phyloP scores from a whole-genome alignment of 2,797 vertebrate species.

The Takifugu rubripes region DNA sequence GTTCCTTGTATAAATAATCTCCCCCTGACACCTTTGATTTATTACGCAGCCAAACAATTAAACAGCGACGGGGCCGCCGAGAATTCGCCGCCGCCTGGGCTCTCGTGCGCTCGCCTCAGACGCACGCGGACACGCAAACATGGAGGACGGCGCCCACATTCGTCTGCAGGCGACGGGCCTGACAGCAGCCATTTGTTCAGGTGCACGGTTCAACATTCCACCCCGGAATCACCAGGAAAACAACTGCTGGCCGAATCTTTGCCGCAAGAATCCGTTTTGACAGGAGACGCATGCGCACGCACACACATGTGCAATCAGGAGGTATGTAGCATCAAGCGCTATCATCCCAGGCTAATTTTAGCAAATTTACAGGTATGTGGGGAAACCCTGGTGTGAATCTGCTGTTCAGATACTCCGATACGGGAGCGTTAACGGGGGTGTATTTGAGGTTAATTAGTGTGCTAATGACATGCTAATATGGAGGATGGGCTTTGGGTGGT shows the following conservation, averaged over 20 bases:
- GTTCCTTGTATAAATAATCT: slow-evolving; percentile 70
- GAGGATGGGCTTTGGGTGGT: too few relatives aligned
- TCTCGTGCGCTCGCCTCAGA: slow-evolving; percentile 32
- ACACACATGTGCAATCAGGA: too few relatives aligned
- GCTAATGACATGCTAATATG: too few relatives aligned
- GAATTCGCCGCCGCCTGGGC: slow-evolving; percentile 58
- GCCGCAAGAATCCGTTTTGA: not conserved
- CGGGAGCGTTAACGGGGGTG: too few relatives aligned
- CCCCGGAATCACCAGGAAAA: slow-evolving; percentile 25
- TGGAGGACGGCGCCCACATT: slow-evolving; percentile 27
- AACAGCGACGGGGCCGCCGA: slow-evolving; percentile 49
- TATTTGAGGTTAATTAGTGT: too few relatives aligned
- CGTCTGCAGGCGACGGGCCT: slow-evolving; percentile 42
- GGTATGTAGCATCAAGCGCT: too few relatives aligned
- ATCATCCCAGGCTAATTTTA: too few relatives aligned
- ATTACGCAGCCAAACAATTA: slow-evolving; percentile 77
- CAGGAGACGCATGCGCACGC: not conserved
- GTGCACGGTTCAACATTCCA: slow-evolving; percentile 46
- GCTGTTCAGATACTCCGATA: too few relatives aligned
- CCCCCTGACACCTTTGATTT: slow-evolving; percentile 72
- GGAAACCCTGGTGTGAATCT: too few relatives aligned
- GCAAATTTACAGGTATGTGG: too few relatives aligned
- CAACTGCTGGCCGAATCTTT: not conserved
- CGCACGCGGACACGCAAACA: slow-evolving; percentile 9
- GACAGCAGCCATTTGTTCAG: slow-evolving; percentile 56